Percentiles rank a stretch among this genome's conserved stretches.
Evolutionary conservation across 1,140 invertebrate species (phyloP).

Genomic region (Papilio helenus): DNA sequence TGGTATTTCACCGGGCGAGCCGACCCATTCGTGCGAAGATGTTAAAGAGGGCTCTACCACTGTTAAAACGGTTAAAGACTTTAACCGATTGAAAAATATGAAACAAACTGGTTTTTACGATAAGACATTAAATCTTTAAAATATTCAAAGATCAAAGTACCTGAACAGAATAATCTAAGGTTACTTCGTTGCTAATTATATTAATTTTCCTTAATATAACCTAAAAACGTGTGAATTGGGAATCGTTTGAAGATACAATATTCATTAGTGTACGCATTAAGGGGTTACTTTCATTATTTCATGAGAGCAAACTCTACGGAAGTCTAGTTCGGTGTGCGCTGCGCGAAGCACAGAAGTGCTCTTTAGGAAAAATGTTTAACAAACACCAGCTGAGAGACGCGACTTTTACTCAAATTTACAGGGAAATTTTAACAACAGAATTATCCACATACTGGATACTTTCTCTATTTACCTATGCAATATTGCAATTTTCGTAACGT

Average conservation of each 20-base stretch:
- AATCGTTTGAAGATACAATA: constrained; percentile 28
- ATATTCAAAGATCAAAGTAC: too few species aligned
- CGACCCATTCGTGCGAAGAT: too few species aligned
- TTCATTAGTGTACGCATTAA: constrained; percentile 26
- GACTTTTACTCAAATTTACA: background rate
- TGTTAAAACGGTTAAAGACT: too few species aligned
- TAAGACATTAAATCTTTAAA: too few species aligned
- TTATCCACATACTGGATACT: too few species aligned
- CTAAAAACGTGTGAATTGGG: constrained; percentile 22
- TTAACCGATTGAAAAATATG: too few species aligned
- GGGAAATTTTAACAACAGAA: background rate
- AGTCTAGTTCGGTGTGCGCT: background rate
- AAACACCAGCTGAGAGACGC: background rate
- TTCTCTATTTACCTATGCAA: too few species aligned
- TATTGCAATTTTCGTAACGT: too few species aligned
- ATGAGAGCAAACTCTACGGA: background rate
- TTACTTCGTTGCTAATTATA: background rate
- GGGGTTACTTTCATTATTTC: constrained; percentile 1
- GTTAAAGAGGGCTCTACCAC: too few species aligned
- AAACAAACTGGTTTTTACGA: too few species aligned
- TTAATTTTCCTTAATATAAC: background rate
- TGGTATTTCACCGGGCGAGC: too few species aligned
- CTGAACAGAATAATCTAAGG: too few species aligned
- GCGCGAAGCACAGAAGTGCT: background rate
- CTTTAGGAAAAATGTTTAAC: background rate